Conservation (phyloP, 2,797 vertebrate genomes). For the Rhadinocentrus ornatus region DNA sequence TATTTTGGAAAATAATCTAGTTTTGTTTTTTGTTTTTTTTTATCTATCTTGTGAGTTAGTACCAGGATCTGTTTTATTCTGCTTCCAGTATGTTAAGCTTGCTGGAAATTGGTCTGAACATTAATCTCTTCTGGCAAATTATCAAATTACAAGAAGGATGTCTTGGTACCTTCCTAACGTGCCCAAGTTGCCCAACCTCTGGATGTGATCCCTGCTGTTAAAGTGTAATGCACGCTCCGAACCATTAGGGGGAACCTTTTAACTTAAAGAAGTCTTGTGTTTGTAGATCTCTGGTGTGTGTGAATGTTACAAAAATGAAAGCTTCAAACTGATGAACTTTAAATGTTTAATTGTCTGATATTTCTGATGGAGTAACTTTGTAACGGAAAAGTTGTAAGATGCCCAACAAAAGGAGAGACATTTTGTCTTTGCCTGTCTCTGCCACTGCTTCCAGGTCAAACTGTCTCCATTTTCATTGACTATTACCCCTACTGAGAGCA, state of each 20-base stretch:
- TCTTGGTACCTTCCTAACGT: constrained; percentile 15
- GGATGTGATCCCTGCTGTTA: not conserved
- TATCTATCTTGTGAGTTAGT: not conserved
- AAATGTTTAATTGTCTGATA: not conserved
- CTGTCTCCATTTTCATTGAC: constrained; percentile 67
- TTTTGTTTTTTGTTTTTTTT: not conserved
- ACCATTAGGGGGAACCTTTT: constrained; percentile 64
- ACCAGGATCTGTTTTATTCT: constrained; percentile 9
- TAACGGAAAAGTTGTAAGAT: constrained; percentile 11
- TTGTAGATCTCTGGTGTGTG: not conserved
- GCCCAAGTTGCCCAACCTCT: not conserved
- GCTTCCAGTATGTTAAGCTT: not conserved
- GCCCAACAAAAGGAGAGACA: constrained; percentile 54
- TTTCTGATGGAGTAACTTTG: constrained; percentile 11
- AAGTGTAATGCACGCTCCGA: constrained; percentile 44
- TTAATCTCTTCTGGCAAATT: not conserved
- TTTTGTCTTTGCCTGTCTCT: constrained; percentile 52
- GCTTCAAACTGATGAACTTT: not conserved
- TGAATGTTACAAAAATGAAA: constrained; percentile 2
- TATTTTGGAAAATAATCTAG: not conserved
- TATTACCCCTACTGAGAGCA: constrained; percentile 36
- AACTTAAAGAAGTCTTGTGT: not conserved
- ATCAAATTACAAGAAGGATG: constrained; percentile 6
- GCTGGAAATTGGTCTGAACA: constrained; percentile 5
- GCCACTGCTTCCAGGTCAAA: constrained; percentile 68